Percentiles rank a stretch among this genome's conserved stretches.
phyloP scores from a whole-genome alignment of 2,113 vertebrate genomes.

The Saguinus imperator region DNA sequence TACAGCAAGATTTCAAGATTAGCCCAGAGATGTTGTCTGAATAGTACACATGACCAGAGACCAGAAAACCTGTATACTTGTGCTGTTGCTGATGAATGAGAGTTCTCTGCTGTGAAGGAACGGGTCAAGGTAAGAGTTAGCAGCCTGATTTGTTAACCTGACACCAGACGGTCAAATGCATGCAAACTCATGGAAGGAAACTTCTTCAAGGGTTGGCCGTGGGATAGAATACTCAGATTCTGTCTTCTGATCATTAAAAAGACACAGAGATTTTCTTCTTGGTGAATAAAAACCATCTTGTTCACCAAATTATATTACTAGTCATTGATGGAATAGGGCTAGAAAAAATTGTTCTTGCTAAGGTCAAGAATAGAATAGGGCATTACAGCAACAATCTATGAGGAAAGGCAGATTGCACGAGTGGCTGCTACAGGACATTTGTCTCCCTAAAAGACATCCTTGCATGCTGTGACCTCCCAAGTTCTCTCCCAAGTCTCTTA shows the following conservation, averaged over 20 bases:
- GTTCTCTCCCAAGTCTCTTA: not conserved
- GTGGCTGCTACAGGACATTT: not conserved
- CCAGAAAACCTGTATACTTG: not conserved
- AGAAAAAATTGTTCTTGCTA: not conserved
- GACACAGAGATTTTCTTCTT: not conserved
- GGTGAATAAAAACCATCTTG: not conserved
- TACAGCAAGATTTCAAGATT: slow-evolving; percentile 45
- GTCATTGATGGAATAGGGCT: not conserved
- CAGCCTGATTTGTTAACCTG: not conserved
- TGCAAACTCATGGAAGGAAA: not conserved
- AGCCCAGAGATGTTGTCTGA: not conserved
- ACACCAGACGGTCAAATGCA: not conserved
- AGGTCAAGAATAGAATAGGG: not conserved
- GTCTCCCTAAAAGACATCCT: not conserved
- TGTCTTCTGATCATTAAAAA: not conserved
- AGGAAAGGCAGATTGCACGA: not conserved
- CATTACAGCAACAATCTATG: not conserved
- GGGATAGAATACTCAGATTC: not conserved
- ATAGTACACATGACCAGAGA: not conserved
- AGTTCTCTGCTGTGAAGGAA: not conserved
- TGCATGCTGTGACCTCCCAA: not conserved
- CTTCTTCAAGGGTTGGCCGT: not conserved
- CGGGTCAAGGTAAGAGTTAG: not conserved
- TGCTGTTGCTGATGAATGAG: not conserved
- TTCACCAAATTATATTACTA: not conserved